Evolutionary conservation across 2,113 vertebrate genomes (phyloP).

Genomic region (Oceanites oceanicus): DNA sequence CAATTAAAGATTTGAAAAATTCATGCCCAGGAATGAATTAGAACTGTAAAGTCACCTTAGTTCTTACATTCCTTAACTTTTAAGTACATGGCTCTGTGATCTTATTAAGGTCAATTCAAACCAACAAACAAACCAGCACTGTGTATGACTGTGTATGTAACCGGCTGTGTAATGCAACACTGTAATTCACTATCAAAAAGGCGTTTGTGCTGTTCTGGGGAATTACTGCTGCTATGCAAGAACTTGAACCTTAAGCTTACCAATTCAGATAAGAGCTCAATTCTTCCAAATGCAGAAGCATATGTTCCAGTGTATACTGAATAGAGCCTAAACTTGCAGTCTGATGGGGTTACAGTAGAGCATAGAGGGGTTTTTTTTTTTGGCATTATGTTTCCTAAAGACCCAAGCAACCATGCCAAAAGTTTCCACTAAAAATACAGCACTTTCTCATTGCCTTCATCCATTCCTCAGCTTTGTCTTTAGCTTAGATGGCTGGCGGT

Average conservation of each 20-base stretch:
- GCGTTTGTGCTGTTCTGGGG: neutral
- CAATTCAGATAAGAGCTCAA: constrained; percentile 5
- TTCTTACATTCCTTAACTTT: neutral
- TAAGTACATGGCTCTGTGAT: neutral
- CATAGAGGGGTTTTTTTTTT: neutral
- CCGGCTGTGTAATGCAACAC: neutral
- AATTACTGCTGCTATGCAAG: constrained; percentile 7
- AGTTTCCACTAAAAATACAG: neutral
- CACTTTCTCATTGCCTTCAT: neutral
- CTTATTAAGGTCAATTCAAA: neutral
- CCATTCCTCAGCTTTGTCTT: neutral
- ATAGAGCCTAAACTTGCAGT: neutral
- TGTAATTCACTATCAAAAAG: neutral
- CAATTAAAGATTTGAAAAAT: constrained; percentile 26
- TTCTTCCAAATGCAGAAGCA: constrained; percentile 5
- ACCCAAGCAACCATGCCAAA: neutral
- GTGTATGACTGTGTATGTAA: neutral
- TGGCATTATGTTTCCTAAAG: neutral
- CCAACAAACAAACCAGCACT: neutral
- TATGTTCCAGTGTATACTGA: neutral
- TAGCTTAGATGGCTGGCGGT: neutral
- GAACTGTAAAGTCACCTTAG: constrained; percentile 2
- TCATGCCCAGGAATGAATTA: neutral
- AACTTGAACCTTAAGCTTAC: constrained; percentile 7
- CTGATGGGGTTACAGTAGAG: neutral